A percentile compares a stretch with the other conserved stretches of the same genome.
Conservation (phyloP, 2,797 vertebrate species). For the Anolis apletophallus region DNA sequence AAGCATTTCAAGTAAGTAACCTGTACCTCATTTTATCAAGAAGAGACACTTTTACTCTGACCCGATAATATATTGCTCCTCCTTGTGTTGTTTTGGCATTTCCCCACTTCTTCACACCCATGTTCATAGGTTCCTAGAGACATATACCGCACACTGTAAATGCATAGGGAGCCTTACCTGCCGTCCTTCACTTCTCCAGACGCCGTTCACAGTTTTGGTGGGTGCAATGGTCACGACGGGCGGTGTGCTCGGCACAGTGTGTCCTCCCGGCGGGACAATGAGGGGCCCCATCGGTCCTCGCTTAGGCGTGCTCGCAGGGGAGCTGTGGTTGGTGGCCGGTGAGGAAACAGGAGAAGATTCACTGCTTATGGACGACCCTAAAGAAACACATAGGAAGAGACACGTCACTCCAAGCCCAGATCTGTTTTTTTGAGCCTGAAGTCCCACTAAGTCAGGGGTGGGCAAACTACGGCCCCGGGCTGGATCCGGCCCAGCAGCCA, state of each 20-base stretch:
- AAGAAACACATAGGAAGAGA: constrained; percentile 5
- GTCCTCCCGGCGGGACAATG: constrained; percentile 89
- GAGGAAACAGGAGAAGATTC: constrained; percentile 97
- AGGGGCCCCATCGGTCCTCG: constrained; percentile 93
- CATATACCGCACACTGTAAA: too few relatives aligned
- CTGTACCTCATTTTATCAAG: background rate
- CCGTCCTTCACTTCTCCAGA: constrained; percentile 94
- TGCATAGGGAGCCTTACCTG: constrained; percentile 78
- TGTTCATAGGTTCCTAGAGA: background rate
- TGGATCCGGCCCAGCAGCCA: too few relatives aligned
- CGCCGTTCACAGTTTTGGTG: constrained; percentile 95
- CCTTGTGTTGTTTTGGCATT: too few relatives aligned
- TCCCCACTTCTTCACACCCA: background rate
- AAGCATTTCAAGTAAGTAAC: too few relatives aligned
- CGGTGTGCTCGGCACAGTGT: constrained; percentile 96
- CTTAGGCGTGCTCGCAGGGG: constrained; percentile 95
- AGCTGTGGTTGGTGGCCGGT: constrained; percentile 97
- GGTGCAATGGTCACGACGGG: constrained; percentile 98
- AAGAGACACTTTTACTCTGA: background rate
- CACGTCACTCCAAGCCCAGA: background rate
- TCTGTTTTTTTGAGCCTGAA: background rate
- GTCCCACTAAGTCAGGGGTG: background rate
- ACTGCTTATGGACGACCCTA: constrained; percentile 96
- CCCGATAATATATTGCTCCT: background rate
- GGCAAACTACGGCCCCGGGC: too few relatives aligned